Conservation (phyloP, 2,113 vertebrate species). For the Dipodomys ordii region DNA sequence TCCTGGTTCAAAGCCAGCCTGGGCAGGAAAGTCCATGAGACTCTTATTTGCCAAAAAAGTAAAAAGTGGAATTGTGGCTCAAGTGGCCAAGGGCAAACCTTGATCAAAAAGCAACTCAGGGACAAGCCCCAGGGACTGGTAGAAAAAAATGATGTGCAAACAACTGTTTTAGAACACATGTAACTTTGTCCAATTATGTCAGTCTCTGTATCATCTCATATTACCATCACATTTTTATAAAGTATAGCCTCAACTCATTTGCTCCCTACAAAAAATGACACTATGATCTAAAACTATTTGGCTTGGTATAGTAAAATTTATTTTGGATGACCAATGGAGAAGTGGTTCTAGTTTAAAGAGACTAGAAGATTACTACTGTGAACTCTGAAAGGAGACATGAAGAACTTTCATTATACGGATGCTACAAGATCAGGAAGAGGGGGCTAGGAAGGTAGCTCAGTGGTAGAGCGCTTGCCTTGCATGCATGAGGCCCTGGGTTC, state of each 20-base stretch:
- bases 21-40: too few relatives aligned
- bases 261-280: neutral
- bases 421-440: constrained; percentile 45
- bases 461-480: too few relatives aligned
- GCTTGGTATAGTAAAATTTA: constrained; percentile 28
- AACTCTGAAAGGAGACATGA: constrained; percentile 6
- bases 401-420: constrained; percentile 31
- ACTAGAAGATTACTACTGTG: constrained; percentile 28
- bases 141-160: neutral
- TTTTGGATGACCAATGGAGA: neutral
- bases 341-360: neutral
- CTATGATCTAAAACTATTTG: constrained; percentile 8
- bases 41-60: too few relatives aligned
- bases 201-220: neutral
- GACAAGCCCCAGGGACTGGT: neutral
- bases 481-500: too few relatives aligned
- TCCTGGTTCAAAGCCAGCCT: too few relatives aligned
- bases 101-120: too few relatives aligned
- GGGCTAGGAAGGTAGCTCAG: too few relatives aligned
- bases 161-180: constrained; percentile 26
- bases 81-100: too few relatives aligned
- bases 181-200: constrained; percentile 12
- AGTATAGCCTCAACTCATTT: neutral
- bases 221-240: neutral
- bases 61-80: too few relatives aligned